A percentile compares a stretch with the other conserved stretches of the same genome.
Conservation (phyloP, 37 sponge, comb jelly and placozoan species). For the Eunapius fragilis region DNA sequence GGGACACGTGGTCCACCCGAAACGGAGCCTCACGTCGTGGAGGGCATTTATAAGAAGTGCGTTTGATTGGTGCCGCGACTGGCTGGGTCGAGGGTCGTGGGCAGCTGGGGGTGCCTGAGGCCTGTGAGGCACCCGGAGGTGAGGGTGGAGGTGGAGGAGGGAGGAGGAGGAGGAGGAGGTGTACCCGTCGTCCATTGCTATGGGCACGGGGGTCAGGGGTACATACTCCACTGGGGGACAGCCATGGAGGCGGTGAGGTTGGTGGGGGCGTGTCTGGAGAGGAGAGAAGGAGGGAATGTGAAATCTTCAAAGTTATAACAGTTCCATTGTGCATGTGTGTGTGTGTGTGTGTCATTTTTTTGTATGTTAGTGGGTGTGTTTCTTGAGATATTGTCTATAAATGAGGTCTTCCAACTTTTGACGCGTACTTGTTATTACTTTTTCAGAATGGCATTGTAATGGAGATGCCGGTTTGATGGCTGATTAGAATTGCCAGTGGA, state of each 20-base stretch:
- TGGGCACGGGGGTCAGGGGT: conserved; percentile 84
- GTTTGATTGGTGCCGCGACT: conserved; percentile 50
- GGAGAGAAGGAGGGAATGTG: neutral
- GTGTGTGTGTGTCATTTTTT: too few relatives aligned
- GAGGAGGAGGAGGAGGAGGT: neutral
- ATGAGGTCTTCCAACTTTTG: too few relatives aligned
- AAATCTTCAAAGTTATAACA: neutral
- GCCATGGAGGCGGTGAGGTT: conserved; percentile 39
- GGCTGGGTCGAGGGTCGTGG: conserved; percentile 42
- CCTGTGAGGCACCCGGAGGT: conserved; percentile 51
- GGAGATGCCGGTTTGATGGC: too few relatives aligned
- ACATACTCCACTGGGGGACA: conserved; percentile 73
- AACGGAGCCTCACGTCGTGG: conserved; percentile 13
- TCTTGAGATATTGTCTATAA: too few relatives aligned
- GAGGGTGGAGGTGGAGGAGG: conserved; percentile 61
- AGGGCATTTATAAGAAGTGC: conserved; percentile 32
- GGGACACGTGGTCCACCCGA: conserved; percentile 24
- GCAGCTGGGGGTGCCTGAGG: conserved; percentile 58
- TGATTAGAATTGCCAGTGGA: too few relatives aligned
- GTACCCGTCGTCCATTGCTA: conserved; percentile 73
- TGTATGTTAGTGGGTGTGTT: too few relatives aligned
- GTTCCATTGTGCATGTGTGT: neutral
- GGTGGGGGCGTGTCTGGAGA: neutral
- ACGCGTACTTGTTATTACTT: too few relatives aligned
- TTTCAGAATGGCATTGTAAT: too few relatives aligned